Percentiles rank a stretch among this genome's conserved stretches.
Evolutionary conservation across 2,113 vertebrate genomes (phyloP).

Genomic region (Tachuris rubrigastra): DNA sequence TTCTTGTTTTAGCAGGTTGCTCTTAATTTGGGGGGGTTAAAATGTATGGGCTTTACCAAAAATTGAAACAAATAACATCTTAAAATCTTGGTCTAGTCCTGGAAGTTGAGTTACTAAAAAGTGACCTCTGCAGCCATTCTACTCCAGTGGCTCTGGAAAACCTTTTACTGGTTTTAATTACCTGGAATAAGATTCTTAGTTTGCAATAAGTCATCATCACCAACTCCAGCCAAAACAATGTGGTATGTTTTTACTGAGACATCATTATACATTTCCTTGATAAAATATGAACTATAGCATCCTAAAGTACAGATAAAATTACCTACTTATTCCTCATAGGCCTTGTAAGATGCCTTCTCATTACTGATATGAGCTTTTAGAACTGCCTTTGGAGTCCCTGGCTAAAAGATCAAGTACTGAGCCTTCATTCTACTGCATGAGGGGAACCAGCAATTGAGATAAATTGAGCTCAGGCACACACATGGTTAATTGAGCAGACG

Average conservation of each 20-base stretch:
- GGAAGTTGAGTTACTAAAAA: background rate
- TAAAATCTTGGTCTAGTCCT: background rate
- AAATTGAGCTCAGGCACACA: background rate
- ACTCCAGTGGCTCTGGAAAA: background rate
- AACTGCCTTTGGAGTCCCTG: background rate
- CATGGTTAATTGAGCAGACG: fast-evolving
- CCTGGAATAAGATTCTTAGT: background rate
- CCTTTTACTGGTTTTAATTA: background rate
- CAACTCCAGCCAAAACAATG: background rate
- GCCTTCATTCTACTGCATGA: background rate
- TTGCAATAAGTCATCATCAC: background rate
- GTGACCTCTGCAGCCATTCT: background rate
- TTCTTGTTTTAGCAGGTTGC: background rate
- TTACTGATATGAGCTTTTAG: background rate
- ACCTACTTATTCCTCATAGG: background rate
- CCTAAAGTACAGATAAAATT: background rate
- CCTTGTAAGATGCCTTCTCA: background rate
- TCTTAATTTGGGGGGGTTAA: background rate
- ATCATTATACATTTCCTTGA: background rate
- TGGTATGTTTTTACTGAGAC: background rate
- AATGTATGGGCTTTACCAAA: background rate
- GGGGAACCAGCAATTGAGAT: fast-evolving
- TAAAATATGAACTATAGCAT: background rate
- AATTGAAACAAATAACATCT: background rate
- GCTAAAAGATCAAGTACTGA: background rate